Evolutionary conservation across 2,797 vertebrate genomes (phyloP), one percentile per base, ranked within the genome.

Genomic region (Hippocampus kuda): DNA sequence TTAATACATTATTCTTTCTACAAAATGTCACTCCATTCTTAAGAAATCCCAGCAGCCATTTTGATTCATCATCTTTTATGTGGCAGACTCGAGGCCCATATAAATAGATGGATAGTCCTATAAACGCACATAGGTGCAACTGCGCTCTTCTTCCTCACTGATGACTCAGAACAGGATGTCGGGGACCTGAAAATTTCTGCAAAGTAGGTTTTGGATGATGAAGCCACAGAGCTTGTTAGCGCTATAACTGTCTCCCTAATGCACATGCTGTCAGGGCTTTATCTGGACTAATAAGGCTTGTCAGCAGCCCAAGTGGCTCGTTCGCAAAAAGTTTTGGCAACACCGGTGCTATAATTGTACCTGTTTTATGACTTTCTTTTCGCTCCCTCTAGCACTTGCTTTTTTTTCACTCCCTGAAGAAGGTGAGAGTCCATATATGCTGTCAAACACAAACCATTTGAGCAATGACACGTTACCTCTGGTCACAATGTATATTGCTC

Each of bases 151-250:
- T 73, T 59, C 74, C 65, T 77, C 74, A 72, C 62, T 67, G 69
- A 78, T 70, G 70, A 72, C 73, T 24, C 6, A 66, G 77, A 77
- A 80, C 61, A 66, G 57, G 34, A 68, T 68, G 22, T 8, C 60
- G 54, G 61, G 74, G 74, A 73, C 24, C 38, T 66, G 59, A 46
- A 64, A 57, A 59, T 67, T 73, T 74, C 78, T 75, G 70, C 72
- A 74, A 77, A 73, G 64, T 54, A 65, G 54, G 42, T 53, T 73
- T 73, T 73, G 70, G 75, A 74, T 72, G 79, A 79, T 75, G 67
- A 83, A 80, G 71, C 71, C 72, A 63, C 54, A 65, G 64, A 79
- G 76, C 78, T 84, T 83, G 79, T 84, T 83, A 65, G 63, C 71
- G 77, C 68, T n/a, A 60, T 72, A 81, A 82, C 74, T 70, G 75